Percentiles rank a stretch among this genome's conserved stretches.
Conservation (phyloP, 2,888 invertebrate genomes). For the Neoaliturus tenellus region DNA sequence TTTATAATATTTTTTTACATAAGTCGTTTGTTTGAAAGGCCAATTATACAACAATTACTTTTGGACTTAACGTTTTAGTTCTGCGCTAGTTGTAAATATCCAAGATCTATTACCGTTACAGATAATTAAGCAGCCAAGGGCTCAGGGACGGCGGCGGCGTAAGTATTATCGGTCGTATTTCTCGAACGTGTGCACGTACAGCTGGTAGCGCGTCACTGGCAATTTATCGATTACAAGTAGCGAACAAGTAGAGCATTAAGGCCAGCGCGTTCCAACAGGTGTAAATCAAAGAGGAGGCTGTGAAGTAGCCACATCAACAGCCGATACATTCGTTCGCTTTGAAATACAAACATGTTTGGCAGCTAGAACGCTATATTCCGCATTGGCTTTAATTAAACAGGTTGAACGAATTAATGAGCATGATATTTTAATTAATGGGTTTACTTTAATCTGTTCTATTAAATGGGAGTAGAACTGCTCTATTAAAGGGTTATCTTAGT, state of each 20-base stretch:
- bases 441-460: no score
- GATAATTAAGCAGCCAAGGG: background rate
- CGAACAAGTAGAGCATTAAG: conserved; percentile 18
- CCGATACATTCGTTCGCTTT: background rate
- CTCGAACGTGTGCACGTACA: background rate
- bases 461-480: no score
- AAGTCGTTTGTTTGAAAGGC: no score
- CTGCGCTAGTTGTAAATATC: background rate
- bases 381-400: no score
- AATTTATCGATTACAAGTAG: conserved; percentile 43
- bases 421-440: no score
- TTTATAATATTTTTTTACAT: no score
- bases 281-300: conserved; percentile 6
- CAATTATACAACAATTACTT: no score
- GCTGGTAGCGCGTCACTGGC: conserved; percentile 2
- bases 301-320: background rate
- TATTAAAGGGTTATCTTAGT: no score
- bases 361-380: background rate
- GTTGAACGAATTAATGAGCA: no score
- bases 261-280: background rate
- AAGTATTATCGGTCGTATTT: background rate
- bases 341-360: background rate
- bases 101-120: background rate
- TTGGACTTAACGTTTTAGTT: no score
- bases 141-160: no score